Evolutionary conservation across 2,797 vertebrate genomes (phyloP).

Genomic region (Danio choprae): DNA sequence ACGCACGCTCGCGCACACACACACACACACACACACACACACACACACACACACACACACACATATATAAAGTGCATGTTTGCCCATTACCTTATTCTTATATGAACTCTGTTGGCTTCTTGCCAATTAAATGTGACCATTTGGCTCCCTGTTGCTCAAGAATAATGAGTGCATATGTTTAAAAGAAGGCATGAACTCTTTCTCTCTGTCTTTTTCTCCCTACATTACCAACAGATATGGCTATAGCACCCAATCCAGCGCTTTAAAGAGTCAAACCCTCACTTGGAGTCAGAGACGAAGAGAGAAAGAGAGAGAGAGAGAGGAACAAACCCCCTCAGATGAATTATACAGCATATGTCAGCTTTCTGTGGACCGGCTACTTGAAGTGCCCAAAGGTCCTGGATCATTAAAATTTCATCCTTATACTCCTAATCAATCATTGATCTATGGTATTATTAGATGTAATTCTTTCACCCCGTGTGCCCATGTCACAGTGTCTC

Average conservation of each 20-base stretch:
- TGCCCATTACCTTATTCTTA: not conserved
- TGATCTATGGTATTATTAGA: constrained; percentile 55
- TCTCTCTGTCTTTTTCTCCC: not conserved
- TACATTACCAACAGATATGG: constrained; percentile 5
- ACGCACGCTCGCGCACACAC: too few relatives aligned
- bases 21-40: too few relatives aligned
- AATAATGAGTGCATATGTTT: constrained; percentile 18
- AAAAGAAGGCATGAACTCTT: constrained; percentile 28
- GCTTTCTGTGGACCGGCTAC: constrained; percentile 49
- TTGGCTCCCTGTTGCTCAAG: not conserved
- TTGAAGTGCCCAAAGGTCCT: constrained; percentile 56
- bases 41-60: too few relatives aligned
- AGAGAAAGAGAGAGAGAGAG: constrained; percentile 21
- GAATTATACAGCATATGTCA: constrained; percentile 58
- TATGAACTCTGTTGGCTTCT: not conserved
- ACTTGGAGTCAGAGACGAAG: constrained; percentile 12
- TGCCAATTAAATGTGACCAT: constrained; percentile 22
- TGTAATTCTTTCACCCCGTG: constrained; percentile 30
- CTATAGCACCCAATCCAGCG: constrained; percentile 10
- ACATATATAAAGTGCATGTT: not conserved
- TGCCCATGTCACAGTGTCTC: constrained; percentile 41
- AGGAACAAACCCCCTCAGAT: constrained; percentile 43
- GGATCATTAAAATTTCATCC: constrained; percentile 53
- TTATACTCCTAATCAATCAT: constrained; percentile 56
- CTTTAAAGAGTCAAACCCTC: constrained; percentile 38